phyloP scores from a whole-genome alignment of 2,113 vertebrate species.

The Campylomormyrus numenius region DNA sequence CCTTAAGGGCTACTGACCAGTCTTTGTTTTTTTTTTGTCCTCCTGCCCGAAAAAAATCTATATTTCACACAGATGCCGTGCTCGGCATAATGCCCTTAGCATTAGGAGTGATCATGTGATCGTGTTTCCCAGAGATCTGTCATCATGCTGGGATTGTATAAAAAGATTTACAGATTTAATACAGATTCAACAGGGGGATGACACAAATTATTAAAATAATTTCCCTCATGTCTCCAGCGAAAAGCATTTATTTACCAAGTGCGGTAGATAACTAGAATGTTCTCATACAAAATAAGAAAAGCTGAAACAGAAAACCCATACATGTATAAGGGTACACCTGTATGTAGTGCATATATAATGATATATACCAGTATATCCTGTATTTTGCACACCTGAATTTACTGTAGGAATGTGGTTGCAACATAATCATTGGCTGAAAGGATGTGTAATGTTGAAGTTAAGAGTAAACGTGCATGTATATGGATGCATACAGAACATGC shows the following conservation, averaged over 20 bases:
- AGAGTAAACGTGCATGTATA: not conserved
- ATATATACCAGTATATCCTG: not conserved
- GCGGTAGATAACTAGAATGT: not conserved
- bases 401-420: not conserved
- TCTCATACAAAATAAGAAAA: not conserved
- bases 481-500: not conserved
- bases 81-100: not conserved
- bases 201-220: not conserved
- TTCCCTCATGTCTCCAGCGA: not conserved
- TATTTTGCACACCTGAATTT: not conserved
- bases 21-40: not conserved
- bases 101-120: not conserved
- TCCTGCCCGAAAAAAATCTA: not conserved
- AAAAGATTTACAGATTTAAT: not conserved
- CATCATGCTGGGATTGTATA: not conserved
- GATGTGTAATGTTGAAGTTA: not conserved
- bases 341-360: not conserved
- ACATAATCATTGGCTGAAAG: not conserved
- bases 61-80: not conserved
- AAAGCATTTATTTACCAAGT: not conserved
- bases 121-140: not conserved
- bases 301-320: not conserved
- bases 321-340: not conserved
- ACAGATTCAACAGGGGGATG: not conserved
- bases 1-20: not conserved